A percentile compares a stretch with the other conserved stretches of the same genome.
Evolutionary conservation across 2,113 vertebrate species (phyloP).

Genomic region (Ctenodactylus gundi): DNA sequence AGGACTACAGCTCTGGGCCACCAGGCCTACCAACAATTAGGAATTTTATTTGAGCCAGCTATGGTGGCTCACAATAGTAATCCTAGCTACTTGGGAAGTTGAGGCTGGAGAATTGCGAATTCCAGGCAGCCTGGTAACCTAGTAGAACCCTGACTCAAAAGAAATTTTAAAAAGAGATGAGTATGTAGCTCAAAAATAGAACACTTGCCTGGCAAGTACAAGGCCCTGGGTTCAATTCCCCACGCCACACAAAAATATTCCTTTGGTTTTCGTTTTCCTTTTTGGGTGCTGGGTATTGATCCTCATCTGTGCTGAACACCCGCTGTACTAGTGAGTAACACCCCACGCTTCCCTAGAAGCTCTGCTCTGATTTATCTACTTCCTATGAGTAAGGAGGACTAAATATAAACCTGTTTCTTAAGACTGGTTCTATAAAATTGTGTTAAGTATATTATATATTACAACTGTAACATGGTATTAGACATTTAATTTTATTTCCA

Average conservation of each 20-base stretch:
- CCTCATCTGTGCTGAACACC: neutral
- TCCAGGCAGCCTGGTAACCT: too few species aligned
- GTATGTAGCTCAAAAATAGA: too few species aligned
- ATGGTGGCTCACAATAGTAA: neutral
- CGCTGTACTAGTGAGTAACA: neutral
- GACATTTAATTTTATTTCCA: conserved; percentile 8
- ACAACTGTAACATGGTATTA: neutral
- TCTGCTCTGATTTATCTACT: neutral
- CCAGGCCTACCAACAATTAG: too few species aligned
- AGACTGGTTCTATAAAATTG: conserved; percentile 13
- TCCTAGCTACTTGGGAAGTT: neutral
- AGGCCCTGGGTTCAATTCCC: too few species aligned
- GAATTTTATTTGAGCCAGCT: too few species aligned
- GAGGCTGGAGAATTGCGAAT: too few species aligned
- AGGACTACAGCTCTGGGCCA: too few species aligned
- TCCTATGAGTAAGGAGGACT: neutral
- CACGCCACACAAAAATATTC: too few species aligned
- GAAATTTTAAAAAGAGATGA: too few species aligned
- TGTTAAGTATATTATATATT: neutral
- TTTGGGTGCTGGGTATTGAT: neutral
- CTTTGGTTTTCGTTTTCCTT: neutral
- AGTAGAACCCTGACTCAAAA: too few species aligned
- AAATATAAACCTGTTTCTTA: conserved; percentile 21
- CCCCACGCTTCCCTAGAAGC: neutral
- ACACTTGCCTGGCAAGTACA: too few species aligned